A percentile compares a stretch with the other conserved stretches of the same genome.
Conservation (phyloP, 2,113 vertebrate genomes). For the Atrichornis clamosus region DNA sequence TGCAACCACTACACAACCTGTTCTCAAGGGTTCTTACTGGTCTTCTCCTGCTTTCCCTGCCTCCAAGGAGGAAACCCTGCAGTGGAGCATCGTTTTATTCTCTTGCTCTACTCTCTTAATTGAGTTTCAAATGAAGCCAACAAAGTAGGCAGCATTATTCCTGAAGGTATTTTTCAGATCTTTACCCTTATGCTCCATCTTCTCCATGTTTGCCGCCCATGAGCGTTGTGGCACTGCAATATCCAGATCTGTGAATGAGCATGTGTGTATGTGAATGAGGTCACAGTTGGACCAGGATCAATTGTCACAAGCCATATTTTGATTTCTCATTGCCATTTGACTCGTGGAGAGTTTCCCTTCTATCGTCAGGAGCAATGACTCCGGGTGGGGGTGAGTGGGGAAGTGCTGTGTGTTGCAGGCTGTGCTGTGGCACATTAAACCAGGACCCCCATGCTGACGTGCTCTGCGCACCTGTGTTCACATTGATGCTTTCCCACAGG, state of each 20-base stretch:
- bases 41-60: not conserved
- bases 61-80: not conserved
- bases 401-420: not conserved
- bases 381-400: not conserved
- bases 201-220: not conserved
- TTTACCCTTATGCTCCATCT: not conserved
- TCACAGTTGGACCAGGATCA: not conserved
- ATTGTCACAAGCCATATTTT: not conserved
- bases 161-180: not conserved
- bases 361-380: not conserved
- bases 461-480: not conserved
- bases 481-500: not conserved
- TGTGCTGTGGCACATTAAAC: not conserved
- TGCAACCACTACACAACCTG: not conserved
- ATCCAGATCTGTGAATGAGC: not conserved
- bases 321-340: not conserved
- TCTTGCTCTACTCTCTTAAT: not conserved
- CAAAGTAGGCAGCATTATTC: not conserved
- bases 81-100: not conserved
- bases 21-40: not conserved
- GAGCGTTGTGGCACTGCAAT: not conserved
- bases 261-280: not conserved
- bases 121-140: not conserved
- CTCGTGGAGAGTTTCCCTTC: not conserved
- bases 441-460: not conserved